Conservation (phyloP, 2,113 vertebrate species). For the Myodes glareolus region DNA sequence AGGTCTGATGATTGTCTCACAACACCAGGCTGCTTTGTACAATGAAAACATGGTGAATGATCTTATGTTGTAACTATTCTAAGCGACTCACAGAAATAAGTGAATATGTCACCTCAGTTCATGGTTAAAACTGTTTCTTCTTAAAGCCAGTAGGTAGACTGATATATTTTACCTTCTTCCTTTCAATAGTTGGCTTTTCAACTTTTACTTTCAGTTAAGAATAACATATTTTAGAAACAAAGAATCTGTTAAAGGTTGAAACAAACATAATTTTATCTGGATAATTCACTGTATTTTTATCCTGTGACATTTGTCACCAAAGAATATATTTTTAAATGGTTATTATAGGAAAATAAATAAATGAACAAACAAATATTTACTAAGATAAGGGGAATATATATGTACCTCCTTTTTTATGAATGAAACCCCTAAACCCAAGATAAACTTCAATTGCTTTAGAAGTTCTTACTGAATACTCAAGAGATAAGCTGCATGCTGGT, state of each 20-base stretch:
- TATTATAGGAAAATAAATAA: not conserved
- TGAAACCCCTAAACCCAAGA: not conserved
- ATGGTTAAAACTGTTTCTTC: slow-evolving; percentile 45
- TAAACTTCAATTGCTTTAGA: not conserved
- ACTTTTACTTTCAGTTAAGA: slow-evolving; percentile 8
- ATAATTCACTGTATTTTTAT: not conserved
- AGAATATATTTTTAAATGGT: not conserved
- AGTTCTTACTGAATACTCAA: not conserved
- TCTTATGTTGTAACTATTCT: not conserved
- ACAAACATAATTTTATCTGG: not conserved
- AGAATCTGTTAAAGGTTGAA: not conserved
- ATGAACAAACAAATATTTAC: not conserved
- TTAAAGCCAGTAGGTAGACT: not conserved
- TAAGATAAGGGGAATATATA: not conserved
- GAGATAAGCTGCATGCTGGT: not conserved
- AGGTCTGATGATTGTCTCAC: not conserved
- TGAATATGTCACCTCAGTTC: not conserved
- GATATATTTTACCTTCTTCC: not conserved
- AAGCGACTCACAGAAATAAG: not conserved
- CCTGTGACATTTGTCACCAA: not conserved
- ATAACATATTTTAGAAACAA: not conserved
- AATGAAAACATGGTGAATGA: not conserved
- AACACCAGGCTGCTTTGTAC: not conserved
- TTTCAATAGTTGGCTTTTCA: not conserved
- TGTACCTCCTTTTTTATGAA: not conserved